A percentile compares a stretch with the other conserved stretches of the same genome.
Evolutionary conservation across 2,888 invertebrate species (phyloP).

Genomic region (Drymonia ruficornis): DNA sequence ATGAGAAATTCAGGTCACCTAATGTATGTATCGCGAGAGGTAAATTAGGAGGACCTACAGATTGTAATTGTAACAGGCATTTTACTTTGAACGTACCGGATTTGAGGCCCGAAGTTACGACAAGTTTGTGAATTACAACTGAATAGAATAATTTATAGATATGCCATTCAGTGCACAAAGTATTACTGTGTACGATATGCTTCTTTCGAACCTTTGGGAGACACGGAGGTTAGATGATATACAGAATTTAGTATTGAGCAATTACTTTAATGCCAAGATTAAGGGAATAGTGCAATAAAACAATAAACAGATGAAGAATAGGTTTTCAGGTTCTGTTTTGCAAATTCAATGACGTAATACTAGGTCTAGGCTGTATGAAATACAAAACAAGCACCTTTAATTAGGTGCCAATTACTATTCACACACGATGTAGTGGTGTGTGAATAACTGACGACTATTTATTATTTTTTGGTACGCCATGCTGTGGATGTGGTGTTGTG

Average conservation of each 20-base stretch:
- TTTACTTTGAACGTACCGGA: slow-evolving; percentile 74
- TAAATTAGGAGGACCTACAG: slow-evolving; percentile 66
- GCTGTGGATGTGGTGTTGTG: slow-evolving; percentile 17
- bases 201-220: not conserved
- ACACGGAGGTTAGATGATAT: no score
- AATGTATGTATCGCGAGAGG: slow-evolving; percentile 74
- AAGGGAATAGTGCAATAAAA: no score
- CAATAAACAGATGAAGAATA: no score
- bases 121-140: slow-evolving; percentile 60
- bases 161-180: no score
- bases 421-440: not conserved
- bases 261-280: no score
- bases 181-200: not conserved
- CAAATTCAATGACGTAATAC: no score
- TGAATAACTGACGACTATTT: slow-evolving; percentile 23
- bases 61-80: slow-evolving; percentile 77
- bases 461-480: not conserved
- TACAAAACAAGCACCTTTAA: no score
- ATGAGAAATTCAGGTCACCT: slow-evolving; percentile 70
- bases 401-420: not conserved
- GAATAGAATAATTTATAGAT: slow-evolving; percentile 32
- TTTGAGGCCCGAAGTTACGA: slow-evolving; percentile 69
- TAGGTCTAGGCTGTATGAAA: no score
- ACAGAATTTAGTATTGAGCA: no score
- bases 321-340: no score